Base-by-base conservation (phyloP, 2,113 vertebrate species). In the Australoheros scitulus region DNA sequence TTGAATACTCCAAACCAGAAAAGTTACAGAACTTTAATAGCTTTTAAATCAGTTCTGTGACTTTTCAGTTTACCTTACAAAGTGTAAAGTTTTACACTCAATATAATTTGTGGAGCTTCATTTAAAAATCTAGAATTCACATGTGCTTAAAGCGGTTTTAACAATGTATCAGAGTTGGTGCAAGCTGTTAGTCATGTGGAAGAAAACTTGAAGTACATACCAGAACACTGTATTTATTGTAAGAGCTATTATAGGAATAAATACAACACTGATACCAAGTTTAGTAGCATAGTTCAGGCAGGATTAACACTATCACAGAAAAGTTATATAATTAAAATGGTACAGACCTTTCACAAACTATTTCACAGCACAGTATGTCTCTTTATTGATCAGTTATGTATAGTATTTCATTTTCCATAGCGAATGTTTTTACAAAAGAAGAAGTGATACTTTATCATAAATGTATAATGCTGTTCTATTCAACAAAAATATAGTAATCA, bases 361-460 rank as follows among this genome's bases (percentile, higher is more conserved):
- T 79, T 86, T 83, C 85, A 92, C 89, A 92, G 82, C 84, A 90
- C 86, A 90, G 74, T 84, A 79, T 88, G 78, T 92, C 80, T 87
- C 87, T 91, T 91, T 92, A 92, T 89, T 92, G 83, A 92, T 89
- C 89, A 93, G 88, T 90, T 75, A 81, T 81, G 79, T 93, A 87
- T 91, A 90, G 87, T 90, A 88, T 84, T 91, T 89, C 86, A 93
- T 88, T 91, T 88, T 84, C 84, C 86, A 84, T 87, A 86, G 87
- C 87, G 81, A 79, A 79, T 87, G 76, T 93, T 93, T 93, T 89
- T 93, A 93, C 89, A 94, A 92, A 93, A 91, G 68, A 90, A 88
- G 57, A 87, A 81, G 77, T 88, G 80, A 81, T 84, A 88, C 87
- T 93, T 91, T 84, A 87, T 91, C 76, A 85, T 89, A 91, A 88